These are phyloP conservation scores for Notarius lentiginosus DNA, from an alignment of 2,113 vertebrate genomes.

Conservation along the genomic window DNA sequence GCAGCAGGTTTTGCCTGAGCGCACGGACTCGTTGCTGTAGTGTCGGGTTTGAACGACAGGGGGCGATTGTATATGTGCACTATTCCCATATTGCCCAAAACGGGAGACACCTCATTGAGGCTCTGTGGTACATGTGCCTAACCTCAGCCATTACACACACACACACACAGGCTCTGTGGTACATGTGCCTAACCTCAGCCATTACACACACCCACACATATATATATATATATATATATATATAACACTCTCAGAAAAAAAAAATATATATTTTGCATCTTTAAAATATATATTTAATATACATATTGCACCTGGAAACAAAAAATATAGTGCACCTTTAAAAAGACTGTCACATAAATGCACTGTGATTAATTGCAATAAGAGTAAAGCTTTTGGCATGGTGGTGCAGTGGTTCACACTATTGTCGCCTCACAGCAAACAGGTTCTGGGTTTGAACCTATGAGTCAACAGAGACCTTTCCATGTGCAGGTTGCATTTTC, in stretches of 20 bases:
- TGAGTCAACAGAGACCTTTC: no score
- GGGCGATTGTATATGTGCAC: constrained; percentile 51
- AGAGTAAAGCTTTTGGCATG: neutral
- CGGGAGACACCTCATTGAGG: constrained; percentile 40
- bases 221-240: no score
- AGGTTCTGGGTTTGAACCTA: no score
- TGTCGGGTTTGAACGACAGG: constrained; percentile 56
- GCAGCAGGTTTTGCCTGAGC: neutral
- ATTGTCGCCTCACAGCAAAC: no score
- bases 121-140: constrained; percentile 7
- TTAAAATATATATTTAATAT: no score
- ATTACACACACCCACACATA: neutral
- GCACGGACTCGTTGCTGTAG: constrained; percentile 17
- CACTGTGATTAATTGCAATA: neutral
- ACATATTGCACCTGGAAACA: neutral
- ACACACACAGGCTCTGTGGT: constrained; percentile 2
- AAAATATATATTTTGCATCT: neutral
- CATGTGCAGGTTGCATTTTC: no score
- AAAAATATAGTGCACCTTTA: neutral
- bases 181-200: neutral
- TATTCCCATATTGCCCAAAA: constrained; percentile 24
- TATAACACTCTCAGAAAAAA: neutral
- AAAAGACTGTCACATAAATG: neutral
- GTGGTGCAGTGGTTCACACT: no score
- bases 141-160: neutral